Conservation (phyloP, 1,140 invertebrate species). For the Drosophila orena region DNA sequence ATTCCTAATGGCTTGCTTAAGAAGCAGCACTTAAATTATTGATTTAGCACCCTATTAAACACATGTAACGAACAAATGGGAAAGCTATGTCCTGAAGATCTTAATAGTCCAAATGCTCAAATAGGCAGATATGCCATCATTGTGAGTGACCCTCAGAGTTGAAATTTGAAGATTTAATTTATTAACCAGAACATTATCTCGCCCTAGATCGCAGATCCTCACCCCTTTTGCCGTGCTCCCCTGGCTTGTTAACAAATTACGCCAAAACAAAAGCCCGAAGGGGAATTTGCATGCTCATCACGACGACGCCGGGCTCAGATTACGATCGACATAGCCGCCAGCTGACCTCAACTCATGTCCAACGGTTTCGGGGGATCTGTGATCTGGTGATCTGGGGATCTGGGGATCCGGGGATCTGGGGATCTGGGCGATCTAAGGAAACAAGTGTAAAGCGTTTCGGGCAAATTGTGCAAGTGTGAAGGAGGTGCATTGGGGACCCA, state of each 20-base stretch:
- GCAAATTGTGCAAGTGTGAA: slow-evolving; percentile 73
- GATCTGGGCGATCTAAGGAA: slow-evolving; percentile 23
- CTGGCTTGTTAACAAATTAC: slow-evolving; percentile 74
- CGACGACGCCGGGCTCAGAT: slow-evolving; percentile 59
- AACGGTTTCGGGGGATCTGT: slow-evolving; percentile 13
- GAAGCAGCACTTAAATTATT: no score
- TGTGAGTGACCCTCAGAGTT: neutral
- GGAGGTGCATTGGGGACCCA: slow-evolving; percentile 3
- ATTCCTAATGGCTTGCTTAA: no score
- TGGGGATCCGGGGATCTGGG: no score
- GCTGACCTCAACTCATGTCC: slow-evolving; percentile 37
- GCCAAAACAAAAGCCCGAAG: slow-evolving; percentile 32
- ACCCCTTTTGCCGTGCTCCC: slow-evolving; percentile 5
- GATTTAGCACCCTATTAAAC: no score
- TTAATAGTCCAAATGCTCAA: neutral
- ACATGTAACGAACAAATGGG: no score
- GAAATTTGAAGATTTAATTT: slow-evolving; percentile 25
- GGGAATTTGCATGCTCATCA: slow-evolving; percentile 70
- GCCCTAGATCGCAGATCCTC: slow-evolving; percentile 25
- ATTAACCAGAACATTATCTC: slow-evolving; percentile 18
- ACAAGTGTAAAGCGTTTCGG: slow-evolving; percentile 74
- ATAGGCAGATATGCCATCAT: neutral
- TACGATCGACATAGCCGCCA: slow-evolving; percentile 59
- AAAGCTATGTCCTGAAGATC: no score
- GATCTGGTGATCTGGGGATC: no score